Base-by-base conservation (phyloP, 1,140 invertebrate genomes). In the Drosophila kurseongensis region DNA sequence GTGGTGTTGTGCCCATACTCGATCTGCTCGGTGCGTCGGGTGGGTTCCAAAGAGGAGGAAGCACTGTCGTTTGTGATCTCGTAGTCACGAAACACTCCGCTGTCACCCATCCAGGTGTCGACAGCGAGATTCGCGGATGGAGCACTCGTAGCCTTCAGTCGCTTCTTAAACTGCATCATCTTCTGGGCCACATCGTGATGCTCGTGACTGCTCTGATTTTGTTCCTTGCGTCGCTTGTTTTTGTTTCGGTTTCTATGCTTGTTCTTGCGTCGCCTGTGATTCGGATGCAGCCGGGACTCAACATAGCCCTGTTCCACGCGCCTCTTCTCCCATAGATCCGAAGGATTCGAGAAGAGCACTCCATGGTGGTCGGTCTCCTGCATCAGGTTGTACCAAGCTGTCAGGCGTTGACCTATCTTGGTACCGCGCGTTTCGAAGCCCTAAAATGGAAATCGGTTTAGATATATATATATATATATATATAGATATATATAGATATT, bases 371-470 rank as follows among this genome's bases (percentile, higher is more conserved):
- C 94, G 7, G 95, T 95, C 78, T 96, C 95, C 81, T 97, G 95
- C 48, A 96, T 93, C 42, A 98, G 94, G 93, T 98, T 97, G 84
- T 96, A 94, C 96, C 97, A 98, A 23, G 97, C 95, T 56, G 95
- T 96, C 58, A 97, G 92, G 52, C 97, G 94, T 85, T 96, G 94
- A 14, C 96, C 95, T 83, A 98, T 94, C 47, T 94, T 92, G 10
- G 97, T 98, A 14, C 97, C 97, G 78, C 97, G 94, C n/a, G 97
- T 96, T 93, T 98, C 97, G 93, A 98, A 98, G 9, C 97, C 97
- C 82, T 91, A 52, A 29, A 83, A 69, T 55, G 44, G 13, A 41
- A n/a, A n/a, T n/a, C n/a, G n/a, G n/a, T n/a, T n/a, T n/a, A n/a
- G n/a, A n/a, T n/a, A n/a, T n/a, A n/a, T n/a, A n/a, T n/a, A n/a